Evolutionary conservation across 92 coral and sea anemone species (phyloP).

Genomic region (Siderastrea siderea): DNA sequence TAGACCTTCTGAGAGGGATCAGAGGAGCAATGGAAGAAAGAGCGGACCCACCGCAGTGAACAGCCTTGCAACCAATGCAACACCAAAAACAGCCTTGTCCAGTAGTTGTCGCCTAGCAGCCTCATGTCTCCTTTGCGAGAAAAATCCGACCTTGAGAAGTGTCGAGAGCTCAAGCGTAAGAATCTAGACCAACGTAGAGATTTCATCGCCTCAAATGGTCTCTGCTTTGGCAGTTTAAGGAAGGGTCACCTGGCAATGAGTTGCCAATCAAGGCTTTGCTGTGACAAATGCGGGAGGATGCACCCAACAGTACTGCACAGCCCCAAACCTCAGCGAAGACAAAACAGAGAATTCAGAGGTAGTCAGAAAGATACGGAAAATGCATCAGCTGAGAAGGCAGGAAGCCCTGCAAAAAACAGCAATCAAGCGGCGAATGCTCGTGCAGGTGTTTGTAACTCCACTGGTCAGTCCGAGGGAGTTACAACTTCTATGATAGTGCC

Average conservation of each 20-base stretch:
- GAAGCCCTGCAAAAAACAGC: not conserved
- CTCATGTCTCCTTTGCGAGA: not conserved
- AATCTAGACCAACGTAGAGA: constrained; percentile 26
- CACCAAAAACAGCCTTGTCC: not conserved
- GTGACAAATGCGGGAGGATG: constrained; percentile 46
- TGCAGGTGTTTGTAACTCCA: constrained; percentile 21
- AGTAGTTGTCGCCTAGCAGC: not conserved
- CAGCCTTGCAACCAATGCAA: constrained; percentile 28
- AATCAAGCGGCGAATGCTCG: constrained; percentile 12
- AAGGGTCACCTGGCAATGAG: constrained; percentile 63
- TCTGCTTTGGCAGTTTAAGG: constrained; percentile 62
- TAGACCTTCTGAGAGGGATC: not conserved
- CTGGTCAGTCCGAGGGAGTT: too few relatives aligned
- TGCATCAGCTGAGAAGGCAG: too few relatives aligned
- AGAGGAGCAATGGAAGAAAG: not conserved
- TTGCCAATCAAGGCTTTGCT: constrained; percentile 47
- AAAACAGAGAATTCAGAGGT: not conserved
- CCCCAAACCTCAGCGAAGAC: not conserved
- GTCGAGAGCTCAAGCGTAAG: constrained; percentile 22
- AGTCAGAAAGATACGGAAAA: not conserved
- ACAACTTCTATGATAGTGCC: too few relatives aligned
- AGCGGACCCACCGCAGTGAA: not conserved
- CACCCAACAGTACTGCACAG: constrained; percentile 61
- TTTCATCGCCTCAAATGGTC: constrained; percentile 41
- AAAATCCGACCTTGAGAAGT: not conserved